Percentiles rank a stretch among this genome's conserved stretches.
phyloP scores from a whole-genome alignment of 1,140 invertebrate species.

The Dryas iulia region DNA sequence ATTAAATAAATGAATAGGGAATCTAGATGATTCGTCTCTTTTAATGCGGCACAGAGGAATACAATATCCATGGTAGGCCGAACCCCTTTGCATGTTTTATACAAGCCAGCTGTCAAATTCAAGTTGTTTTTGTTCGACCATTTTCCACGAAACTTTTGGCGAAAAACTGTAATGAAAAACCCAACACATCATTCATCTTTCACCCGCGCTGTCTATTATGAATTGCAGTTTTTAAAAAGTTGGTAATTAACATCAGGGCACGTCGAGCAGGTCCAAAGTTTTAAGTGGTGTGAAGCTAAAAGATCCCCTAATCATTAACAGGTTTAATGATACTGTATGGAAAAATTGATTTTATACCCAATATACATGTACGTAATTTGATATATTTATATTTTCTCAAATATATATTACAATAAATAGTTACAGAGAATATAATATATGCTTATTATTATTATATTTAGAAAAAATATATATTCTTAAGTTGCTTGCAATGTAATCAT shows the following conservation, averaged over 20 bases:
- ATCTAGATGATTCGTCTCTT: constrained; percentile 33
- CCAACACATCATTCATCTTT: constrained; percentile 78
- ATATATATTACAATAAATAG: too few species aligned
- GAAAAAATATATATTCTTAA: too few species aligned
- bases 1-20: constrained; percentile 27
- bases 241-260: constrained; percentile 74
- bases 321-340: constrained; percentile 31
- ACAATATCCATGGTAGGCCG: constrained; percentile 30
- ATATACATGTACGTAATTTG: not conserved
- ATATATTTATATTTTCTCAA: not conserved
- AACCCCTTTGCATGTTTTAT: constrained; percentile 50
- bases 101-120: constrained; percentile 55
- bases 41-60: constrained; percentile 20
- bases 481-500: too few species aligned
- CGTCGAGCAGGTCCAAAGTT: constrained; percentile 65
- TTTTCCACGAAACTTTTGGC: constrained; percentile 57
- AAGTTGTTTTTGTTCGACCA: constrained; percentile 57
- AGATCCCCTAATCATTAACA: constrained; percentile 72
- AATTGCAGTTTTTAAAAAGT: constrained; percentile 79
- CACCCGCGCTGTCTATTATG: constrained; percentile 74
- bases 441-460: too few species aligned
- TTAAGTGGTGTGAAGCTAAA: constrained; percentile 66
- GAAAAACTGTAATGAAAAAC: constrained; percentile 63
- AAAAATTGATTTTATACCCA: not conserved
- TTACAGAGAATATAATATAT: too few species aligned